Percentiles rank a stretch among this genome's conserved stretches.
Evolutionary conservation across 2,888 invertebrate species (phyloP).

Genomic region (Ypsolopha sequella): DNA sequence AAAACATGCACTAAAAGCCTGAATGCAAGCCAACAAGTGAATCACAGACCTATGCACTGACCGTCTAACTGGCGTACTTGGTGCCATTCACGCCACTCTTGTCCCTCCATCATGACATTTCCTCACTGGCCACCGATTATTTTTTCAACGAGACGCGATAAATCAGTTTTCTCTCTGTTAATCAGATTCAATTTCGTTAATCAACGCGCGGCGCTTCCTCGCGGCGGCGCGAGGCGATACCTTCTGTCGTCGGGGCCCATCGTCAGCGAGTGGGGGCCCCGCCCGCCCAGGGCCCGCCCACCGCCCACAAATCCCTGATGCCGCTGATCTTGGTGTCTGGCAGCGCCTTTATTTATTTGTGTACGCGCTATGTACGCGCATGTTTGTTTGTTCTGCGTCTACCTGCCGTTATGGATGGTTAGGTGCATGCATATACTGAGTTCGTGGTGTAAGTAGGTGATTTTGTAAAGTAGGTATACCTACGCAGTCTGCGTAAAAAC

Average conservation of each 20-base stretch:
- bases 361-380: not conserved
- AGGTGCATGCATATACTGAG: not conserved
- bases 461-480: not conserved
- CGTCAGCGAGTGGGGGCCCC: conserved; percentile 64
- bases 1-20: too few species aligned
- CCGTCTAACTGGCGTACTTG: conserved; percentile 56
- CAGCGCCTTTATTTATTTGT: not conserved
- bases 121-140: conserved; percentile 50
- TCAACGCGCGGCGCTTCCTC: conserved; percentile 27
- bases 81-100: conserved; percentile 62
- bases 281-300: conserved; percentile 8
- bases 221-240: conserved; percentile 62
- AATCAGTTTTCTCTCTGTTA: conserved; percentile 63
- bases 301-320: conserved; percentile 31
- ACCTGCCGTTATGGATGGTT: not conserved
- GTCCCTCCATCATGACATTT: conserved; percentile 59
- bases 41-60: conserved; percentile 27
- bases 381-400: not conserved
- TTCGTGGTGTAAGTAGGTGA: not conserved
- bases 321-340: conserved; percentile 25
- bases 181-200: conserved; percentile 23
- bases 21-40: too few species aligned
- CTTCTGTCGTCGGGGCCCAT: conserved; percentile 86
- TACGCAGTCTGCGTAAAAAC: too few species aligned
- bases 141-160: conserved; percentile 68